A percentile compares a stretch with the other conserved stretches of the same genome.
These are phyloP conservation scores for Butastur rufipennis DNA, from an alignment of 2,113 vertebrate species.

Conservation along the genomic window DNA sequence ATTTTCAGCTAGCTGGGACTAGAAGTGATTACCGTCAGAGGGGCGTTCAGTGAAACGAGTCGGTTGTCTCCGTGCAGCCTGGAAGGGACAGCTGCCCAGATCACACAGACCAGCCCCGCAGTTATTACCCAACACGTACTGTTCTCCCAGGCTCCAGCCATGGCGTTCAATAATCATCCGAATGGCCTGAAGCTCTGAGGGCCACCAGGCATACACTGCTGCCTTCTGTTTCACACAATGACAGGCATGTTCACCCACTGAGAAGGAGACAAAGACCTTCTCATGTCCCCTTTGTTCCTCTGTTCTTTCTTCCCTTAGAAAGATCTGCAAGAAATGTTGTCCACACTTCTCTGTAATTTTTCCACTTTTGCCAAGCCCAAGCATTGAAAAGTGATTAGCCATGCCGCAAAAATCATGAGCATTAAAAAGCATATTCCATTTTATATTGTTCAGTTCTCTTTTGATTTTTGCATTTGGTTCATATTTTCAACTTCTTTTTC, in stretches of 20 bases:
- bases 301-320: background rate
- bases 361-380: background rate
- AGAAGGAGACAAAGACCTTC: constrained; percentile 44
- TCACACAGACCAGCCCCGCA: background rate
- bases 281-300: constrained; percentile 19
- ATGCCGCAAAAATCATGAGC: background rate
- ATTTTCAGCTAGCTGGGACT: constrained; percentile 8
- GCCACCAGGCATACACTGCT: constrained; percentile 40
- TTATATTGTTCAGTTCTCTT: background rate
- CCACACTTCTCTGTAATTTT: background rate
- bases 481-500: background rate
- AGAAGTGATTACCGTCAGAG: background rate
- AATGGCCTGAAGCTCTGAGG: constrained; percentile 44
- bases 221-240: constrained; percentile 48
- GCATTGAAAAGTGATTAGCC: background rate
- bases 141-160: constrained; percentile 3
- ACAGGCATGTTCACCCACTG: constrained; percentile 23
- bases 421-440: background rate
- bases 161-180: background rate
- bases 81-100: constrained; percentile 1
- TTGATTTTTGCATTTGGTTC: background rate
- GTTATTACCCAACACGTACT: background rate
- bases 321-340: constrained; percentile 26
- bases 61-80: background rate
- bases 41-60: background rate